These are phyloP conservation scores for Ostrea denselamellosa DNA, from an alignment of 1,140 invertebrate genomes.

Conservation along the genomic window DNA sequence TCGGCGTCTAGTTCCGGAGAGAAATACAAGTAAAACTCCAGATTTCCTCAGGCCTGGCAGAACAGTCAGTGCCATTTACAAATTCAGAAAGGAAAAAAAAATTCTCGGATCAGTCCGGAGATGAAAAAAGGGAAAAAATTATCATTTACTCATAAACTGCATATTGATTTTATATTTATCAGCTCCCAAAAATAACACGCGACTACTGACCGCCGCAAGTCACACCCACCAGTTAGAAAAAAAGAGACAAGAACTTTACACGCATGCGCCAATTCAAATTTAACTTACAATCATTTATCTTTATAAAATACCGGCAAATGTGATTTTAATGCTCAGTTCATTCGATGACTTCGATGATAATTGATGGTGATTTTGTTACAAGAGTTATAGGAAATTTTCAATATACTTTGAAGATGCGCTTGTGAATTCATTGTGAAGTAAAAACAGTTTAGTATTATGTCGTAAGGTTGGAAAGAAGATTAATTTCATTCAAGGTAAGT, in stretches of 20 bases:
- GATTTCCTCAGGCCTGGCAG: background rate
- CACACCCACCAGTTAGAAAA: constrained; percentile 20
- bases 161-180: constrained; percentile 28
- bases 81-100: background rate
- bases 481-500: constrained; percentile 15
- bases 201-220: background rate
- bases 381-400: background rate
- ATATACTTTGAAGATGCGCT: background rate
- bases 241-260: background rate
- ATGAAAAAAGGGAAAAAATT: constrained; percentile 28
- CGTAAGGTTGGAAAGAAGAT: background rate
- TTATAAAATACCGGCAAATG: constrained; percentile 33
- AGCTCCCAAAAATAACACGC: constrained; percentile 23
- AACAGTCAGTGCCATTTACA: constrained; percentile 7
- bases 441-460: constrained; percentile 5
- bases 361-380: background rate
- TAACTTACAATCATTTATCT: constrained; percentile 28
- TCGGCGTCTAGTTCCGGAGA: background rate
- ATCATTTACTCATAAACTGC: constrained; percentile 31
- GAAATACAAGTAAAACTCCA: background rate
- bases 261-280: constrained; percentile 28
- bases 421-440: background rate
- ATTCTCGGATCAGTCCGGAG: constrained; percentile 13
- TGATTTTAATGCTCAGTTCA: constrained; percentile 28
- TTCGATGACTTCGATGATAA: constrained; percentile 9